These are phyloP conservation scores for Artemia franciscana DNA, from an alignment of 1,140 invertebrate genomes.

Conservation along the genomic window DNA sequence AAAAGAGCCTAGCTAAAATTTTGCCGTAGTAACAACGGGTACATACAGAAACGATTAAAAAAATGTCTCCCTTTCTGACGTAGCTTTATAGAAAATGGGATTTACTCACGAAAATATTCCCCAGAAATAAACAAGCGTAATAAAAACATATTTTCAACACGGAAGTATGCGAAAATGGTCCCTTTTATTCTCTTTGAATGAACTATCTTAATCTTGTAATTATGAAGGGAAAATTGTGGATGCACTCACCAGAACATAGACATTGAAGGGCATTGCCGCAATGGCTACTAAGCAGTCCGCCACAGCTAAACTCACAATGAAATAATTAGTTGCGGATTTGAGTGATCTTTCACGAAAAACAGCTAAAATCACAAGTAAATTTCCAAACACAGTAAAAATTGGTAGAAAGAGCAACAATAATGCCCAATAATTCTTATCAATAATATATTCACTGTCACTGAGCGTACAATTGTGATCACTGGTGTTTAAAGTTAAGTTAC, in stretches of 20 bases:
- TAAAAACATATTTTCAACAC: too few relatives aligned
- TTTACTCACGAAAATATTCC: too few relatives aligned
- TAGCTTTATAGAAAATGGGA: too few relatives aligned
- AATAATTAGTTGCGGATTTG: constrained; percentile 92
- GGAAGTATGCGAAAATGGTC: too few relatives aligned
- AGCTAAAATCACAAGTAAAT: constrained; percentile 82
- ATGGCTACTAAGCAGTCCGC: constrained; percentile 88
- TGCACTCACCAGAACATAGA: constrained; percentile 88
- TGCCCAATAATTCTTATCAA: constrained; percentile 40
- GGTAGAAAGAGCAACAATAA: constrained; percentile 68
- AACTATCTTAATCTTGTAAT: too few relatives aligned
- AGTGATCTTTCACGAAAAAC: constrained; percentile 68
- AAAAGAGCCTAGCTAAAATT: too few relatives aligned
- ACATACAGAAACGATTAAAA: too few relatives aligned
- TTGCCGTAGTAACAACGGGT: too few relatives aligned
- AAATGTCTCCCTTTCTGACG: too few relatives aligned
- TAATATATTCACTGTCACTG: background rate
- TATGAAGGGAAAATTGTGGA: too few relatives aligned
- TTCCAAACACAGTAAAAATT: constrained; percentile 81
- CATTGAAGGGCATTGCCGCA: constrained; percentile 92
- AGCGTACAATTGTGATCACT: background rate
- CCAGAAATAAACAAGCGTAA: too few relatives aligned
- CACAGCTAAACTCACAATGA: constrained; percentile 81
- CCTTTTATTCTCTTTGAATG: too few relatives aligned
- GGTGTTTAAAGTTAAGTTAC: background rate